phyloP scores from a whole-genome alignment of 2,797 vertebrate genomes.

The Pygocentrus nattereri region DNA sequence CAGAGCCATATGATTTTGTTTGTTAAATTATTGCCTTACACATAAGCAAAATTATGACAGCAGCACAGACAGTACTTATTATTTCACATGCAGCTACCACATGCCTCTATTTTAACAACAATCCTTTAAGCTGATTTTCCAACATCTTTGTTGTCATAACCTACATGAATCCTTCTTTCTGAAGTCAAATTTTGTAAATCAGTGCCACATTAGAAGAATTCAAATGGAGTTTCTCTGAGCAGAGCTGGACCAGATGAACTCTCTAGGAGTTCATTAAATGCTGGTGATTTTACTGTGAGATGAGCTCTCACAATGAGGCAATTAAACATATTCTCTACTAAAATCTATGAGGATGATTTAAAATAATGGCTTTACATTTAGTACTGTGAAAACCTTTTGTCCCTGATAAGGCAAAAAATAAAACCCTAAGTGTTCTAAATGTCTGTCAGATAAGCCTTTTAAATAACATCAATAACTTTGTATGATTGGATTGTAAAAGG shows the following conservation, averaged over 20 bases:
- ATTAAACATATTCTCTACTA: not conserved
- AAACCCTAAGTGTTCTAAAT: not conserved
- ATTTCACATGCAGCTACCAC: not conserved
- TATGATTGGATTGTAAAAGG: not conserved
- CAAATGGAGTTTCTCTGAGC: not conserved
- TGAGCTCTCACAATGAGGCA: not conserved
- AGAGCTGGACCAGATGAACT: not conserved
- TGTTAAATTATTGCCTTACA: not conserved
- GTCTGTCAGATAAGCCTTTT: not conserved
- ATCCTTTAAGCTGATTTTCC: not conserved
- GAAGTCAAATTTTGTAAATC: not conserved
- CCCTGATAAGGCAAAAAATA: not conserved
- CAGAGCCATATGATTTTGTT: not conserved
- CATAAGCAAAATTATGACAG: not conserved
- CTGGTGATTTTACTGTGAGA: not conserved
- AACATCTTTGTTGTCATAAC: not conserved
- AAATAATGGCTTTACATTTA: not conserved
- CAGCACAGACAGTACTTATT: not conserved
- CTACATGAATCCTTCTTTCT: not conserved
- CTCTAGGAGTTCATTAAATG: not conserved
- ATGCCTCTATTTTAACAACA: not conserved
- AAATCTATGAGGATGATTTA: not conserved
- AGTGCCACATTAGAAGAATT: not conserved
- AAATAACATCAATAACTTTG: constrained; percentile 3
- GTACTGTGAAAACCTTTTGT: not conserved